Percentiles rank a stretch among this genome's conserved stretches.
Conservation (phyloP, 92 coral and sea anemone genomes). For the Siderastrea radians region DNA sequence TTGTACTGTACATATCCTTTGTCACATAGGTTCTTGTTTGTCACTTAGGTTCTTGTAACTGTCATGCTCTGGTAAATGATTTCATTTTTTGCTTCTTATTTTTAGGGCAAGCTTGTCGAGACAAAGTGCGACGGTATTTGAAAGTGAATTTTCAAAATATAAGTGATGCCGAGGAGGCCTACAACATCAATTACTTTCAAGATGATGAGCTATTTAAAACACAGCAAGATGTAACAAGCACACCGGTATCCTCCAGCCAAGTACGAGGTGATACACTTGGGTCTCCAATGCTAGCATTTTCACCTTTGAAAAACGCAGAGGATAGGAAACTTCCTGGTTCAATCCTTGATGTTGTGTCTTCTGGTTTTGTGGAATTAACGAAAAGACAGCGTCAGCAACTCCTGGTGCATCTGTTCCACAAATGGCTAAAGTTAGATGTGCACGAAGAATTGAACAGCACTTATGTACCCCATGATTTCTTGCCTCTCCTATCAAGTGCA, state of each 20-base stretch:
- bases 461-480: conserved; percentile 44
- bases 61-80: not conserved
- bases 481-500: conserved; percentile 32
- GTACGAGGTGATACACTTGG: not conserved
- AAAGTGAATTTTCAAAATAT: conserved; percentile 20
- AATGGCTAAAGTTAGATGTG: conserved; percentile 17
- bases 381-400: conserved; percentile 23
- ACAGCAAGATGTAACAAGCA: not conserved
- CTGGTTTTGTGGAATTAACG: conserved; percentile 18
- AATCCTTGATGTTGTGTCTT: conserved; percentile 24
- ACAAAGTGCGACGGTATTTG: conserved; percentile 30
- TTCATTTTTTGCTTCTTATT: not conserved
- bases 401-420: conserved; percentile 3
- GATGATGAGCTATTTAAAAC: not conserved
- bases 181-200: conserved; percentile 32
- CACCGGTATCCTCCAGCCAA: not conserved
- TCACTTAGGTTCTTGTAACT: not conserved
- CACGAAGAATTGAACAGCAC: not conserved
- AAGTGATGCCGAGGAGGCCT: conserved; percentile 34
- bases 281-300: conserved; percentile 37
- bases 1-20: too few relatives aligned
- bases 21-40: too few relatives aligned
- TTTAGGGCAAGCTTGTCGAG: conserved; percentile 41
- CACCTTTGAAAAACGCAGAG: conserved; percentile 21
- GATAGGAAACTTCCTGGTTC: conserved; percentile 29